These are phyloP conservation scores for Brachylomia viminalis DNA, from an alignment of 2,888 invertebrate species.

Conservation along the genomic window DNA sequence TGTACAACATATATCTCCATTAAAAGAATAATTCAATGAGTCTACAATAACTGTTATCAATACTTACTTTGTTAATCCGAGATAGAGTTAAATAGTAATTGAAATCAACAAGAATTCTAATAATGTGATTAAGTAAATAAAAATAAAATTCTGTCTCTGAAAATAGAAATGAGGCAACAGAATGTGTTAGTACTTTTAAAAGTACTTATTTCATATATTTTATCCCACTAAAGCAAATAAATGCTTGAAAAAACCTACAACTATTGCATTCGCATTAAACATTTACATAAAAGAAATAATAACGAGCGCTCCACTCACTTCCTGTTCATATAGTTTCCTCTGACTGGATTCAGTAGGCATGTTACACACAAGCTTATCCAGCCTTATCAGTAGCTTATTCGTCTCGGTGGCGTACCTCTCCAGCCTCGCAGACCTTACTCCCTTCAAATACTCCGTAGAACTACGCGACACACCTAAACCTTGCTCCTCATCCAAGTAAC, in stretches of 20 bases:
- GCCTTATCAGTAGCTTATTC: constrained; percentile 97
- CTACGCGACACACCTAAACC: constrained; percentile 92
- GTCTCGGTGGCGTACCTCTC: constrained; percentile 98
- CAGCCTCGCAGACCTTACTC: constrained; percentile 91
- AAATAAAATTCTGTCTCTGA: too few species aligned
- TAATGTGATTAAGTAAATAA: not conserved
- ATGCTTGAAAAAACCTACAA: not conserved
- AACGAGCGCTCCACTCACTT: constrained; percentile 82
- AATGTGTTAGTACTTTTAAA: too few species aligned
- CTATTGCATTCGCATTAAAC: not conserved
- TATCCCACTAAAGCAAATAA: not conserved
- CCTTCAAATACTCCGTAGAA: constrained; percentile 94
- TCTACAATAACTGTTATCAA: too few species aligned
- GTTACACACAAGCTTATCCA: constrained; percentile 97
- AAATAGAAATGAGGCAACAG: not conserved
- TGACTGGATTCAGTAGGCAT: constrained; percentile 93
- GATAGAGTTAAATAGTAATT: not conserved
- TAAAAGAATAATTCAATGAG: not conserved
- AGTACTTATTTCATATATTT: not conserved
- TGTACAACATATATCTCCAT: too few species aligned
- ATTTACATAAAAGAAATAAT: not conserved
- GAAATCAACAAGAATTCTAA: not conserved
- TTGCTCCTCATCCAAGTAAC: constrained; percentile 87
- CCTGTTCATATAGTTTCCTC: constrained; percentile 93
- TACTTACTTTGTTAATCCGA: too few species aligned